Base-by-base conservation (phyloP, 2,888 invertebrate species). In the Drosophila pullipes region DNA sequence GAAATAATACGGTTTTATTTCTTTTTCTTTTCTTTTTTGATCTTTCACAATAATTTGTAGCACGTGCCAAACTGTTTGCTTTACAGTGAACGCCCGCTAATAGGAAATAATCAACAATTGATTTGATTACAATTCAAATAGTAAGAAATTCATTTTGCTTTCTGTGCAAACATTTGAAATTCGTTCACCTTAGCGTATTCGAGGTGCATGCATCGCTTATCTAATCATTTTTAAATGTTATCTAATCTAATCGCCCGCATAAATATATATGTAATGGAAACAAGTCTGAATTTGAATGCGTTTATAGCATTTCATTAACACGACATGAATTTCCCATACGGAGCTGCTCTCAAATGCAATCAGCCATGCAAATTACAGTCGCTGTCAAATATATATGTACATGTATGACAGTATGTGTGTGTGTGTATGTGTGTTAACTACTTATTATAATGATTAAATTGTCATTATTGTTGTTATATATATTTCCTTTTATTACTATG, bases 361-460 rank as follows among this genome's bases (percentile, higher is more conserved):
- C 79, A 67, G 74, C 74, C 85, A 73, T 82, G 54, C 69, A 82
- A 85, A 74, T 73, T 71, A 78, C 73, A 77, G 59, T 69, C 67
- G 33, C 57, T 73, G 63, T 67, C 72, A 76, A 44, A 37, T 54
- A 50, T 59, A 28, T 31, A 18, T 25, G 9, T 22, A 28, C 16
- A 47, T 2, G 2, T 16, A 25, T 25, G 25, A 2, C 9, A 22
- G 22, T 47, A 22, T 22, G 4, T 22, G 44, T 22, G 6, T 6
- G 11, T 13, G 44, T 22, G 1, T 41, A 28, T 39, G 28, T n/a
- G 16, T n/a, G 31, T 60, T 71, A 52, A 60, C 37, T 54, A 50
- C 30, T 68, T 68, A 44, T 57, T 37, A 55, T 50, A 68, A 39
- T 62, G 37, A n/a, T 22, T 16, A 35, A 61, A 33, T 66, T 41